These are phyloP conservation scores for Martes flavigula DNA, from an alignment of 2,797 vertebrate species.

Conservation along the genomic window DNA sequence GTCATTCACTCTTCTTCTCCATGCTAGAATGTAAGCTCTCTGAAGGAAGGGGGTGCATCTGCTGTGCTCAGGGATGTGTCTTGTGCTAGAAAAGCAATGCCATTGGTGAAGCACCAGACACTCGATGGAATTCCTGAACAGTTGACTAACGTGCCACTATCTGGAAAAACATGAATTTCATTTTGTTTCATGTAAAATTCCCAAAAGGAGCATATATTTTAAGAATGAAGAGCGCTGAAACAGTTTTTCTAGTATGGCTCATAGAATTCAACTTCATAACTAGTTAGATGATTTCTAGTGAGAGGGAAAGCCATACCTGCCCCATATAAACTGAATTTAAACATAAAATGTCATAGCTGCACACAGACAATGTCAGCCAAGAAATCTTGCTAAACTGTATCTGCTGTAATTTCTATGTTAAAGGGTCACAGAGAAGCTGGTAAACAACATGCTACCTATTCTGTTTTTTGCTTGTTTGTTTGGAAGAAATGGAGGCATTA, in stretches of 20 bases:
- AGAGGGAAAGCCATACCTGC: background rate
- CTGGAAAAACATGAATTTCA: background rate
- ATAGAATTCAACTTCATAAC: background rate
- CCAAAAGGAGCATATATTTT: background rate
- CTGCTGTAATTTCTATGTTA: background rate
- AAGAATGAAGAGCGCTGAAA: background rate
- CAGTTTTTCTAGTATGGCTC: background rate
- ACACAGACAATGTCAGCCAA: background rate
- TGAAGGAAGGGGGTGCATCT: background rate
- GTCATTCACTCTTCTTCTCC: background rate
- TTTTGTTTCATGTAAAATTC: background rate
- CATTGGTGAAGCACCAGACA: fast-evolving
- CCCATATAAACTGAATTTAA: background rate
- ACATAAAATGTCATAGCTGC: background rate
- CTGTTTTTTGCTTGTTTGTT: background rate
- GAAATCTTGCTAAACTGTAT: background rate
- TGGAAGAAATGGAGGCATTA: background rate
- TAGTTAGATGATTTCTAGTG: background rate
- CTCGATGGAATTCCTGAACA: too few relatives aligned
- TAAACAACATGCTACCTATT: background rate
- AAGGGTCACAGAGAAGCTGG: background rate
- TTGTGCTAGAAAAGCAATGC: background rate
- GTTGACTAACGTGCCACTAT: too few relatives aligned
- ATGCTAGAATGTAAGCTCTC: background rate
- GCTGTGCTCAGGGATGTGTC: background rate